Evolutionary conservation across 2,888 invertebrate species (phyloP).

Genomic region (Volucella inflata): DNA sequence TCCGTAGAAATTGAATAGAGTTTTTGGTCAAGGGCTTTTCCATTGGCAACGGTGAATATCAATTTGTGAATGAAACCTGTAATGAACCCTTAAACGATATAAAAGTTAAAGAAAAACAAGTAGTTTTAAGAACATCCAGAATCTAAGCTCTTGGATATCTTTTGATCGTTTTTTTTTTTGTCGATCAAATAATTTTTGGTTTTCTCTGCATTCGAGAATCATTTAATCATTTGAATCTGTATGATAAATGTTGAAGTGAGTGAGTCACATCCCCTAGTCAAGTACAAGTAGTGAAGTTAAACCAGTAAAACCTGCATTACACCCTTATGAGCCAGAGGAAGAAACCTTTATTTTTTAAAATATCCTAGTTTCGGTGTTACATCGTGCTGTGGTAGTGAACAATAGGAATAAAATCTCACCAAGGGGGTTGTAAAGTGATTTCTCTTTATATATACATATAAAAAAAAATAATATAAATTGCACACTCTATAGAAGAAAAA

Average conservation of each 20-base stretch:
- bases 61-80: slow-evolving; percentile 11
- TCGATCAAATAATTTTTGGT: too few species aligned
- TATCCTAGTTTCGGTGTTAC: slow-evolving; percentile 5
- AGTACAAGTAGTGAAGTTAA: slow-evolving; percentile 6
- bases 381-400: slow-evolving; percentile 12
- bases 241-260: not conserved
- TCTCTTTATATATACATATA: not conserved
- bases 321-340: not conserved
- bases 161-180: not conserved
- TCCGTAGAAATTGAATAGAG: not conserved
- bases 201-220: too few species aligned
- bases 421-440: slow-evolving; percentile 36
- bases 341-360: not conserved
- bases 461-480: not conserved
- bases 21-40: not conserved
- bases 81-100: slow-evolving; percentile 29
- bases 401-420: not conserved
- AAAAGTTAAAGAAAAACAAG: slow-evolving; percentile 1
- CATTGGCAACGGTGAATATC: not conserved
- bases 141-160: not conserved
- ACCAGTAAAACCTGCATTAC: not conserved
- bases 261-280: slow-evolving; percentile 10
- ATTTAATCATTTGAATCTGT: not conserved
- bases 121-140: not conserved
- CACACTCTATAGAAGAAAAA: not conserved